Evolutionary conservation across 2,888 invertebrate species (phyloP).

Genomic region (Tanypteryx hageni): DNA sequence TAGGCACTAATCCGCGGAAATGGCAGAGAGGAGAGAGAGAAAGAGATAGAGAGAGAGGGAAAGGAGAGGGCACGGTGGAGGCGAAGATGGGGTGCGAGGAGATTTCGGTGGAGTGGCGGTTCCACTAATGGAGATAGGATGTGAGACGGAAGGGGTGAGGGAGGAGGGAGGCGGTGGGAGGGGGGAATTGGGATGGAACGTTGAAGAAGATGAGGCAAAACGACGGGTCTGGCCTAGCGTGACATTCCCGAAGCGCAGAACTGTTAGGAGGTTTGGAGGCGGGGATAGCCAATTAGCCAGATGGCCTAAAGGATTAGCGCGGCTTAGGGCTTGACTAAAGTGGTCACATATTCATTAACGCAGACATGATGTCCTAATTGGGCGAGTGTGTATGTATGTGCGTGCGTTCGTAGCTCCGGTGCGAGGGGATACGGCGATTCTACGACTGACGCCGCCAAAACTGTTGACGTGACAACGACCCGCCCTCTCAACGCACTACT

Average conservation of each 20-base stretch:
- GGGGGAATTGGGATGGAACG: not conserved
- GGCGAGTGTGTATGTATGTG: not conserved
- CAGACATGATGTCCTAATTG: constrained; percentile 53
- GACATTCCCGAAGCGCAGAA: constrained; percentile 11
- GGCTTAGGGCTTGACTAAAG: constrained; percentile 56
- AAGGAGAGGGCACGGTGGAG: not conserved
- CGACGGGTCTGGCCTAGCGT: constrained; percentile 54
- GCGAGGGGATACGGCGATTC: too few species aligned
- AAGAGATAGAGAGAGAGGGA: not conserved
- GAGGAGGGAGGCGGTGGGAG: not conserved
- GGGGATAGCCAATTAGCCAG: constrained; percentile 40
- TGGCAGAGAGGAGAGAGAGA: not conserved
- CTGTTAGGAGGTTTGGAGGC: not conserved
- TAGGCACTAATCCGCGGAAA: constrained; percentile 51
- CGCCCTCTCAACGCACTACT: not conserved
- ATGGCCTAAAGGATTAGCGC: constrained; percentile 60
- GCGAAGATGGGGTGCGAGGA: constrained; percentile 26
- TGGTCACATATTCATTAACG: constrained; percentile 63
- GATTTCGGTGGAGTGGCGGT: constrained; percentile 7
- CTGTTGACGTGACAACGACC: constrained; percentile 18
- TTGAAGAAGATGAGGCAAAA: constrained; percentile 46
- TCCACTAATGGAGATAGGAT: constrained; percentile 17
- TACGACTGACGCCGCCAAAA: not conserved
- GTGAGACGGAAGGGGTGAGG: not conserved
- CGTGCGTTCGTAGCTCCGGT: constrained; percentile 12